phyloP scores from a whole-genome alignment of 2,888 invertebrate species.

The Mesorhabditis spiculigera region DNA sequence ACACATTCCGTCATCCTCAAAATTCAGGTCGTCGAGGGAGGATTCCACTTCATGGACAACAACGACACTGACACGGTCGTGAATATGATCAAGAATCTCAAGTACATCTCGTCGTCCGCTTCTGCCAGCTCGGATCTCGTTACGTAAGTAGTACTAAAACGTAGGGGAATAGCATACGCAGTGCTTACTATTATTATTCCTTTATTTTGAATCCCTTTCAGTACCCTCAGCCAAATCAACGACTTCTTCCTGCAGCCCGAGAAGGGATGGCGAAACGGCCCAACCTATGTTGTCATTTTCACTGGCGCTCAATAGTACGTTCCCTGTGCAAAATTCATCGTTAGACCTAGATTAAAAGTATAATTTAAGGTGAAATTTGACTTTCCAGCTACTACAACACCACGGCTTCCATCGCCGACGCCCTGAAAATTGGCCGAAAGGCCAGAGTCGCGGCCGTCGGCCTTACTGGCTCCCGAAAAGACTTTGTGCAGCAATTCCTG shows the following conservation, averaged over 20 bases:
- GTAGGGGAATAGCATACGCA: too few relatives aligned
- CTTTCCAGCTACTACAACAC: neutral
- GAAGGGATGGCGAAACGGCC: neutral
- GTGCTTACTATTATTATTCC: neutral
- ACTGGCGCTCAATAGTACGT: neutral
- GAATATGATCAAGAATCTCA: neutral
- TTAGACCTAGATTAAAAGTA: neutral
- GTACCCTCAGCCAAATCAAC: constrained; percentile 4
- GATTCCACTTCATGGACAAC: neutral
- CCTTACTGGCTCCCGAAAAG: neutral
- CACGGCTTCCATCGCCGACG: neutral
- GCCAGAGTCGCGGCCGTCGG: neutral
- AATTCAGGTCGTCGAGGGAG: neutral
- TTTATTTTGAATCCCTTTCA: neutral
- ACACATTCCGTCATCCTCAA: too few relatives aligned
- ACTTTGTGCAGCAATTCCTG: neutral
- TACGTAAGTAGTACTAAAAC: neutral
- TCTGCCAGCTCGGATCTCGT: neutral
- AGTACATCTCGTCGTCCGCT: neutral
- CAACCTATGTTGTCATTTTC: neutral
- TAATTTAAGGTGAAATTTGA: neutral
- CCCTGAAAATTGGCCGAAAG: neutral
- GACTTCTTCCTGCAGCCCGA: neutral
- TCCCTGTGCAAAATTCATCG: neutral
- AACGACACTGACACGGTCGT: neutral